Evolutionary conservation across 2,113 vertebrate species (phyloP).

Genomic region (Eonycteris spelaea): DNA sequence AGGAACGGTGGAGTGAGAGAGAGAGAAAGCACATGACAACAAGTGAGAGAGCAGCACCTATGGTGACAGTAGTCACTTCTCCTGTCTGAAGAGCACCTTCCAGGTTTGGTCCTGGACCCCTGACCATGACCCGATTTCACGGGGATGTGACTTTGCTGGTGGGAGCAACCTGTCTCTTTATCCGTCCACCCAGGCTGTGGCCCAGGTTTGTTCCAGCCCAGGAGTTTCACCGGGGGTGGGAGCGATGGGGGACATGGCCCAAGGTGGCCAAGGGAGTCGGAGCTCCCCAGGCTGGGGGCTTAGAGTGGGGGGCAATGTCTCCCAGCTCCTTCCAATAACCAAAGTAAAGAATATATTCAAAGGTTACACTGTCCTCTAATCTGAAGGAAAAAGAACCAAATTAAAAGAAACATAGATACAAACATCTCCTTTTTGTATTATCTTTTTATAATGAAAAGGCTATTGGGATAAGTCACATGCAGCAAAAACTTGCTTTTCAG

Average conservation of each 20-base stretch:
- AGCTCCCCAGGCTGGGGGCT: background rate
- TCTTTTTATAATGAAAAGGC: background rate
- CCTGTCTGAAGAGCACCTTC: fast-evolving
- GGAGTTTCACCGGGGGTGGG: background rate
- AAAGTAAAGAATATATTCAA: background rate
- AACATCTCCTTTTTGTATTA: background rate
- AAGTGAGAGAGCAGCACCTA: too few species aligned
- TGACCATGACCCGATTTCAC: background rate
- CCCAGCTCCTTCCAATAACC: background rate
- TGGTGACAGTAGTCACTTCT: background rate
- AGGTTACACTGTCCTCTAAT: background rate
- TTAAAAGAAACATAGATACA: background rate
- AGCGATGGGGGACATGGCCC: background rate
- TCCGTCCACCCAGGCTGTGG: background rate
- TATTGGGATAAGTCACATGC: background rate
- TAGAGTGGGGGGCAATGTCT: background rate
- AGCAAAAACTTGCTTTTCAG: background rate
- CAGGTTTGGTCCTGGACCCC: background rate
- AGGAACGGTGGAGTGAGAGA: background rate
- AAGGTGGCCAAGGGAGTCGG: background rate
- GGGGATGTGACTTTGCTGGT: background rate
- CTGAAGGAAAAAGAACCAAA: background rate
- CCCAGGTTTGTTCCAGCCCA: background rate
- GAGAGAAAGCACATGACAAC: background rate
- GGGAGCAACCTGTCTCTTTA: background rate